These are phyloP conservation scores for Anthophora plumipes DNA, from an alignment of 2,888 invertebrate genomes.

Conservation along the genomic window DNA sequence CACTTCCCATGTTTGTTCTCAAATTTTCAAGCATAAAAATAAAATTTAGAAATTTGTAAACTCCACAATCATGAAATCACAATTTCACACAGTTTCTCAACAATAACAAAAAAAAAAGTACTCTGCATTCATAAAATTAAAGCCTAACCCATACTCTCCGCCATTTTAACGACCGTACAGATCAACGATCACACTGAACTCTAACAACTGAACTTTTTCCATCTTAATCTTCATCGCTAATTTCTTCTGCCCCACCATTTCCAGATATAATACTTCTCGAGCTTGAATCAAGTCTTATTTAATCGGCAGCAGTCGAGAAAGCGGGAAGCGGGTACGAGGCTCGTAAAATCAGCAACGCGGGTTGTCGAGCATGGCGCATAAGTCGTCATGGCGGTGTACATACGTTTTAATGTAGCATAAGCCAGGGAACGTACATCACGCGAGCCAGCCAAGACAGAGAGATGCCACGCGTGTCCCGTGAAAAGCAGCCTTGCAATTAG, in stretches of 20 bases:
- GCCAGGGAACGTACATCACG: conserved; percentile 53
- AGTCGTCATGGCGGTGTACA: conserved; percentile 54
- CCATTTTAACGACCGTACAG: too few relatives aligned
- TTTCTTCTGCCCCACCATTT: too few relatives aligned
- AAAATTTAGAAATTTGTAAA: too few relatives aligned
- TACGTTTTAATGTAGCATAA: conserved; percentile 56
- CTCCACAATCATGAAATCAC: too few relatives aligned
- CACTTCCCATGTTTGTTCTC: too few relatives aligned
- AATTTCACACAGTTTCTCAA: too few relatives aligned
- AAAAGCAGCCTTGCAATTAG: conserved; percentile 60
- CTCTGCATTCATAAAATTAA: too few relatives aligned
- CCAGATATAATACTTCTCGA: conserved; percentile 13
- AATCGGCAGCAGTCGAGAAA: conserved; percentile 47
- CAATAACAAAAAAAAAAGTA: too few relatives aligned
- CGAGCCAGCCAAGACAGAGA: conserved; percentile 48
- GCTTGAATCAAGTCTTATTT: conserved; percentile 48
- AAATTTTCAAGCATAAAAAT: too few relatives aligned
- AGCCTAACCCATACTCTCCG: too few relatives aligned
- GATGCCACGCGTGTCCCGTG: conserved; percentile 39
- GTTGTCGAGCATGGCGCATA: conserved; percentile 57
- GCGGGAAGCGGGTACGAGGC: conserved; percentile 43
- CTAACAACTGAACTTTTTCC: background rate
- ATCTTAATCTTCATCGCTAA: background rate
- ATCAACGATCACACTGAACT: too few relatives aligned
- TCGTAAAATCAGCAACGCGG: conserved; percentile 52